These are phyloP conservation scores for Drosophila histrio DNA, from an alignment of 2,888 invertebrate genomes.

Conservation along the genomic window DNA sequence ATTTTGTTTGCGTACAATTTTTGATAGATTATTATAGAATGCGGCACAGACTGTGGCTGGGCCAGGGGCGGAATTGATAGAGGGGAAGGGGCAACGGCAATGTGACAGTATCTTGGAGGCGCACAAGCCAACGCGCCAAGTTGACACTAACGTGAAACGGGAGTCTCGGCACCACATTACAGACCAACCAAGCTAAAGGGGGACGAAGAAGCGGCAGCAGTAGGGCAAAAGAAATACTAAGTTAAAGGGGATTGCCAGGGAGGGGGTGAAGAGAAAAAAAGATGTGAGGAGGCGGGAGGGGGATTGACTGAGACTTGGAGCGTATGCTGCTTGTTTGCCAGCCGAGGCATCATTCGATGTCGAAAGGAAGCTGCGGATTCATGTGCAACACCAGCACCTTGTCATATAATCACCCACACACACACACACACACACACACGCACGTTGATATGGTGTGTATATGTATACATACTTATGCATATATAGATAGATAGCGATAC, in stretches of 20 bases:
- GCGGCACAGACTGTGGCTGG: conserved; percentile 32
- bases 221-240: conserved; percentile 14
- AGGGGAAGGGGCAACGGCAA: conserved; percentile 3
- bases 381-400: conserved; percentile 59
- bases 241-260: background rate
- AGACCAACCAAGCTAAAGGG: conserved; percentile 2
- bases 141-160: conserved; percentile 63
- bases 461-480: conserved; percentile 7
- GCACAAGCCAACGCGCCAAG: conserved; percentile 68
- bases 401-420: conserved; percentile 60
- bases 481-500: conserved; percentile 76
- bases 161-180: background rate
- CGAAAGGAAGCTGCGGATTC: conserved; percentile 23
- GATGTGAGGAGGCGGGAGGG: background rate
- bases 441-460: conserved; percentile 9
- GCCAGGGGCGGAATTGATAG: background rate
- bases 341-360: conserved; percentile 33
- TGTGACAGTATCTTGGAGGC: conserved; percentile 73
- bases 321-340: conserved; percentile 58
- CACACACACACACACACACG: conserved; percentile 15
- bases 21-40: conserved; percentile 78
- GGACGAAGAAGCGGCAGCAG: background rate
- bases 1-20: conserved; percentile 79
- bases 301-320: background rate
- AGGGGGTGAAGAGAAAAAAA: background rate